Base-by-base conservation (phyloP, 2,888 invertebrate genomes). In the Macrophya annulata region DNA sequence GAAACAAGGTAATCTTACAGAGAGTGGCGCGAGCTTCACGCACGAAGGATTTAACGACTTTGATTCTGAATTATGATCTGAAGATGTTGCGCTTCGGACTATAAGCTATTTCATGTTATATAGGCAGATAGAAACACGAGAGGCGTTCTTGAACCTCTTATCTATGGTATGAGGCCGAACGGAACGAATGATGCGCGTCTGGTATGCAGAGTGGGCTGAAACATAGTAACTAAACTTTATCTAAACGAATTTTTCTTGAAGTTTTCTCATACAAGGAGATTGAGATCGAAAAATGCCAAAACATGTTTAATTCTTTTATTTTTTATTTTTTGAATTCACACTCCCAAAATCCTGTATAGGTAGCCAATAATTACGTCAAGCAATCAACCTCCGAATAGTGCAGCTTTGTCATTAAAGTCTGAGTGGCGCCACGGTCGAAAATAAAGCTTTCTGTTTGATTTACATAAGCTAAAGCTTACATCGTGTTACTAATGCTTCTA, bases 31-130 rank as follows among this genome's bases (percentile, higher is more conserved):
- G 77, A 51, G 37, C 77, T 51, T 77, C 77, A 77, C 55, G 77
- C 77, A 77, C 77, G 77, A 77, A 31, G 37, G n/a, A 77, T 55
- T 25, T 55, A 55, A 77, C 76, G 76, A 77, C 77, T 74, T n/a
- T 74, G 43, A 74, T 62, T 62, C 62, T 62, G n/a, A 55, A 55
- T 55, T 55, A 62, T 25, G 62, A 62, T 62, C 62, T 10, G 4
- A 62, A 62, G 62, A 25, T 62, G 25, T 21, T 62, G 62, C 62
- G 4, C 10, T 48, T 62, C 10, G 4, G 25, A 25, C 25, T 62
- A n/a, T n/a, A n/a, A 25, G 8, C 25, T 62, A 62, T 62, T 62
- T 62, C 21, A 62, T 25, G 21, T 62, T 62, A 62, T 62, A 62
- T 62, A 62, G n/a, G n/a, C n/a, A n/a, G 10, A 62, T 25, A 62